These are phyloP conservation scores for Agelastica alni DNA, from an alignment of 2,888 invertebrate genomes.

Conservation along the genomic window DNA sequence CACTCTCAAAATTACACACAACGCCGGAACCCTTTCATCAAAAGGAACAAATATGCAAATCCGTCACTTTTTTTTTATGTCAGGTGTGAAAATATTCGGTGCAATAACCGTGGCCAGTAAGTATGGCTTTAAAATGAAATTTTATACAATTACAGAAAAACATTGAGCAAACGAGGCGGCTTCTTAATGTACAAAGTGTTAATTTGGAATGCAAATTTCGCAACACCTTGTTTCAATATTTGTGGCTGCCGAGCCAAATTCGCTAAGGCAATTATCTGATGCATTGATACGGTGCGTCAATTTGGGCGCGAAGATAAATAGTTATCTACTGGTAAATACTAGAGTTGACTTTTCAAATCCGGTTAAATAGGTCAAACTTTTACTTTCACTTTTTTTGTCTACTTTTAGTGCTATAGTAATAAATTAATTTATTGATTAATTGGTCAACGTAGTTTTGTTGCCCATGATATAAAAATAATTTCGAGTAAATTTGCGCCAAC, in stretches of 20 bases:
- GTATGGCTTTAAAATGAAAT: conserved; percentile 28
- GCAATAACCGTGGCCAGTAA: conserved; percentile 26
- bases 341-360: neutral
- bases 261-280: conserved; percentile 7
- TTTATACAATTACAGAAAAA: conserved; percentile 37
- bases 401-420: no score
- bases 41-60: conserved; percentile 25
- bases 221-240: conserved; percentile 31
- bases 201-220: conserved; percentile 36
- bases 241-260: conserved; percentile 20
- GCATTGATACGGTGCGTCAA: conserved; percentile 11
- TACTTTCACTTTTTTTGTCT: no score
- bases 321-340: neutral
- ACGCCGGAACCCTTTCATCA: conserved; percentile 12
- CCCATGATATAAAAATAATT: no score
- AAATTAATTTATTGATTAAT: no score
- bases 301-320: neutral
- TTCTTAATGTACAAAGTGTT: conserved; percentile 32
- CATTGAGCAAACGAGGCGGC: conserved; percentile 28
- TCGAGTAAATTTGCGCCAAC: no score
- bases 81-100: conserved; percentile 31
- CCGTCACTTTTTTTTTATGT: conserved; percentile 26
- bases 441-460: no score
- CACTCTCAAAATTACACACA: conserved; percentile 11
- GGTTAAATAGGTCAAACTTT: neutral